A percentile compares a stretch with the other conserved stretches of the same genome.
These are phyloP conservation scores for Drosophila lutescens DNA, from an alignment of 2,888 invertebrate genomes.

Conservation along the genomic window DNA sequence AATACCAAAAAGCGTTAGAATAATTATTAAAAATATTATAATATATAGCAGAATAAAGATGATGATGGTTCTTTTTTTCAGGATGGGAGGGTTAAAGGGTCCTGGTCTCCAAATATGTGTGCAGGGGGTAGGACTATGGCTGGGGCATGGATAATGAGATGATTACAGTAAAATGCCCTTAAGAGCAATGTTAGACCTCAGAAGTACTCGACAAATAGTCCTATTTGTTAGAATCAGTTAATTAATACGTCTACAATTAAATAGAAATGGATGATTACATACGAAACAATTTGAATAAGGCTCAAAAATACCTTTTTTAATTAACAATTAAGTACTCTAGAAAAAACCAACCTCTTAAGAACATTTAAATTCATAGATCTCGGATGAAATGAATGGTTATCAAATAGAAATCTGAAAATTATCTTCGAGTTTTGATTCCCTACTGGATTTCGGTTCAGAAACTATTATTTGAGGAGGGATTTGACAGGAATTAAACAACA, in stretches of 20 bases:
- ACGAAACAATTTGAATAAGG: not conserved
- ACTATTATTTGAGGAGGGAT: too few relatives aligned
- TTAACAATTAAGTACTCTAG: too few relatives aligned
- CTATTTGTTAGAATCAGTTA: not conserved
- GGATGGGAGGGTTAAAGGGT: constrained; percentile 3
- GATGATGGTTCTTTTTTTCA: constrained; percentile 28
- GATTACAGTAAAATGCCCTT: constrained; percentile 5
- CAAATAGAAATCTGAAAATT: not conserved
- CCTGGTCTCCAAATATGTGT: constrained; percentile 36
- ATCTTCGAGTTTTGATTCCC: not conserved
- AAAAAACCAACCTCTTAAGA: too few relatives aligned
- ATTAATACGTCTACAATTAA: not conserved
- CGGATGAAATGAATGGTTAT: not conserved
- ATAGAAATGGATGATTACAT: too few relatives aligned
- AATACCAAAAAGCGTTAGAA: constrained; percentile 40
- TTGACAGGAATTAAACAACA: constrained; percentile 22
- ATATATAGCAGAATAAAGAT: constrained; percentile 27
- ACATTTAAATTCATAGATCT: too few relatives aligned
- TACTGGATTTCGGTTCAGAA: not conserved
- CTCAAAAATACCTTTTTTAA: too few relatives aligned
- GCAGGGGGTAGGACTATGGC: constrained; percentile 29
- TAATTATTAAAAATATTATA: constrained; percentile 15
- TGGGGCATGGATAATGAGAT: constrained; percentile 31
- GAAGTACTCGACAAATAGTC: too few relatives aligned
- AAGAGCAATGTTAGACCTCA: not conserved